phyloP scores from a whole-genome alignment of 1,140 invertebrate genomes.

The Argopecten irradians region DNA sequence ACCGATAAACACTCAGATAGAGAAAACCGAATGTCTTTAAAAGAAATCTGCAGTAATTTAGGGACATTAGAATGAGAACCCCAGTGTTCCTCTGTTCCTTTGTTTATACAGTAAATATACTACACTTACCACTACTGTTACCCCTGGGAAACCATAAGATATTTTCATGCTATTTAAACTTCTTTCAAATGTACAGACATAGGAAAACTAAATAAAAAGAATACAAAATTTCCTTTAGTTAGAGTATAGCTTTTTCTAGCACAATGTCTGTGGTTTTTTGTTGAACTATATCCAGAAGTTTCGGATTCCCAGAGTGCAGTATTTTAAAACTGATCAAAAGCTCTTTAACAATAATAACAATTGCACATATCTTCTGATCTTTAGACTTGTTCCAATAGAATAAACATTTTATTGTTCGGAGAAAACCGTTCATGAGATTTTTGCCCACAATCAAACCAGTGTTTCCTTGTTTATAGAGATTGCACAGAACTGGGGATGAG shows the following conservation, averaged over 20 bases:
- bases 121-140: background rate
- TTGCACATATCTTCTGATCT: background rate
- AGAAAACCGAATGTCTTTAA: background rate
- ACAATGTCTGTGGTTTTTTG: background rate
- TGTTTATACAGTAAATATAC: background rate
- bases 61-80: background rate
- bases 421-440: background rate
- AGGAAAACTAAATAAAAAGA: background rate
- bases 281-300: background rate
- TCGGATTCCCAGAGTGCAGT: constrained; percentile 1
- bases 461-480: background rate
- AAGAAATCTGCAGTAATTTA: background rate
- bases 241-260: background rate
- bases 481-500: background rate
- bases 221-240: background rate
- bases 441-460: background rate
- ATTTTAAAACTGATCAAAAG: constrained; percentile 8
- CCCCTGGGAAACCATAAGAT: background rate
- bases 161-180: background rate
- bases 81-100: background rate
- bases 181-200: background rate
- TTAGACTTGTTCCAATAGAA: background rate
- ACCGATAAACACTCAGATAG: too few species aligned
- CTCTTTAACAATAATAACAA: background rate
- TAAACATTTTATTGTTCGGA: background rate